Conservation (phyloP, 2,113 vertebrate species). For the Sinosuthora webbiana region DNA sequence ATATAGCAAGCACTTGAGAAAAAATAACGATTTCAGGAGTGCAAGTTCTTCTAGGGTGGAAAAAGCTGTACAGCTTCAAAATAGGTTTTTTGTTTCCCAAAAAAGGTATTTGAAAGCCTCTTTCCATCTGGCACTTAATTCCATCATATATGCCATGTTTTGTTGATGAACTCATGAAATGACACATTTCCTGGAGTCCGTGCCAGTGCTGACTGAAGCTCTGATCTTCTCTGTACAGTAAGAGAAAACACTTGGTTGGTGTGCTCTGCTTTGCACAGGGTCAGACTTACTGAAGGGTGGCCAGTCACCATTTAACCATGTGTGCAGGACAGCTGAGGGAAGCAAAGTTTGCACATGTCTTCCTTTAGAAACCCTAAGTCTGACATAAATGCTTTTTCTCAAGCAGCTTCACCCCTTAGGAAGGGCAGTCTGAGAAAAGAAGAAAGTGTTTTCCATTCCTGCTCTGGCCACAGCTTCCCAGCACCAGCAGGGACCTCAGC, state of each 20-base stretch:
- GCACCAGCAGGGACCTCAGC: neutral
- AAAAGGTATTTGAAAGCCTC: neutral
- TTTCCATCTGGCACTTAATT: neutral
- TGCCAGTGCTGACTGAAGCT: constrained; percentile 54
- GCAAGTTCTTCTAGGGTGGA: neutral
- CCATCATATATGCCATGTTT: neutral
- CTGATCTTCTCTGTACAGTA: constrained; percentile 81
- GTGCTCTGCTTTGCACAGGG: neutral
- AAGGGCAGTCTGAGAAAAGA: neutral
- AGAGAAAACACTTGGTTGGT: neutral
- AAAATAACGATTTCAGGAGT: neutral
- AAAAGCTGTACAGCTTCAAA: neutral
- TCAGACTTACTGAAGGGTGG: neutral
- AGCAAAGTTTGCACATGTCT: neutral
- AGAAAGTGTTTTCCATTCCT: neutral
- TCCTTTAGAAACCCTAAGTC: neutral
- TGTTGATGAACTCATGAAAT: constrained; percentile 74
- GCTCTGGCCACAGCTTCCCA: neutral
- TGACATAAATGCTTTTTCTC: neutral
- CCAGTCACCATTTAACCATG: neutral
- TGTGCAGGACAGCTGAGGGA: neutral
- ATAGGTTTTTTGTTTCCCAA: neutral
- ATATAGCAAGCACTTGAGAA: neutral
- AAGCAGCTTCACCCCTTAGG: neutral
- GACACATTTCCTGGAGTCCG: constrained; percentile 74